phyloP scores from a whole-genome alignment of 92 coral and sea anemone species.

The Virgularia gustaviana region DNA sequence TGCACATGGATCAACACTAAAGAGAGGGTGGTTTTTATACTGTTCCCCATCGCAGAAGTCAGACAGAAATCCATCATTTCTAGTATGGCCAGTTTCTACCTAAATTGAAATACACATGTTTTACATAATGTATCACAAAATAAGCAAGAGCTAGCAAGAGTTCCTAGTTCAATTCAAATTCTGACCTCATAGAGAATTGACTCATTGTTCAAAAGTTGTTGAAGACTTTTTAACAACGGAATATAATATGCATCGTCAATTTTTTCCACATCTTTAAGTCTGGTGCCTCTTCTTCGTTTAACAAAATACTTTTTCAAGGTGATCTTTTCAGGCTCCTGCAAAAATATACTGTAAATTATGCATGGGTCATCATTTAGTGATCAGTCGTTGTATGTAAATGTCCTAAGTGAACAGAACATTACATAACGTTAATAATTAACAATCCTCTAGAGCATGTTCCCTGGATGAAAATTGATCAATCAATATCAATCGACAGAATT shows the following conservation, averaged over 20 bases:
- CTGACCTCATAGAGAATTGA: constrained; percentile 49
- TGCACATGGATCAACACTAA: constrained; percentile 11
- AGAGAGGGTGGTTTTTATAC: neutral
- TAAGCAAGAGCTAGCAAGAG: no score
- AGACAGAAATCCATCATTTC: neutral
- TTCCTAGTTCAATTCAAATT: no score
- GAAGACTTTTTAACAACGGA: constrained; percentile 56
- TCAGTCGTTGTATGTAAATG: no score
- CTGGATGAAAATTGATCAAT: no score
- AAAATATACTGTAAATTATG: constrained; percentile 15
- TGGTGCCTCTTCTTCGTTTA: constrained; percentile 46
- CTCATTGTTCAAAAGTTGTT: constrained; percentile 51
- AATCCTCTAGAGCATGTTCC: no score
- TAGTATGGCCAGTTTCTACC: neutral
- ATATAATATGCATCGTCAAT: constrained; percentile 55
- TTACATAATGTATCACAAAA: no score
- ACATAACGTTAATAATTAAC: no score
- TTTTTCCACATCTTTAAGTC: constrained; percentile 39
- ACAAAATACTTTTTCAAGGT: constrained; percentile 48
- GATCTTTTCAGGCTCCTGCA: constrained; percentile 58
- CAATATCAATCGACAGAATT: no score
- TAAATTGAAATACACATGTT: no score
- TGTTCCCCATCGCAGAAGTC: constrained; percentile 1
- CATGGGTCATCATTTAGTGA: no score
- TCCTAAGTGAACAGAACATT: no score